phyloP scores from a whole-genome alignment of 2,797 vertebrate species.

The Hybognathus amarus region DNA sequence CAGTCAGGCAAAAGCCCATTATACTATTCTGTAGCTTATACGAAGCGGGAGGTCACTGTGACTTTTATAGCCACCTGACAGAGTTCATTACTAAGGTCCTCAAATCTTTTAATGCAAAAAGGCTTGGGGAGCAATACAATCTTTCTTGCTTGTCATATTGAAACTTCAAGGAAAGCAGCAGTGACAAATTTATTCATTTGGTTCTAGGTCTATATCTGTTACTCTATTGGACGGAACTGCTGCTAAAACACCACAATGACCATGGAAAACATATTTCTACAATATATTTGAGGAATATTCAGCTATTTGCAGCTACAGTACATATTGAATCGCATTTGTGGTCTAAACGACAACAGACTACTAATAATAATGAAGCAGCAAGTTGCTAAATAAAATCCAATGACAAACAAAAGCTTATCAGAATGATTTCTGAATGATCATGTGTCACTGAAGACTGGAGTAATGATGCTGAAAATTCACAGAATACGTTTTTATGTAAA shows the following conservation, averaged over 20 bases:
- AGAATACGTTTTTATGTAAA: no score
- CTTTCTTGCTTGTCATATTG: constrained; percentile 38
- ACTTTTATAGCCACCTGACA: constrained; percentile 48
- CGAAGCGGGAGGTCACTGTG: constrained; percentile 39
- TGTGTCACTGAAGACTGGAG: neutral
- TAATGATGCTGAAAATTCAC: neutral
- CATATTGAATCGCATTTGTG: neutral
- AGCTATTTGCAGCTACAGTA: neutral
- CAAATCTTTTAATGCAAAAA: constrained; percentile 54
- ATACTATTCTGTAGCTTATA: constrained; percentile 7
- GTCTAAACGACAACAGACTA: neutral
- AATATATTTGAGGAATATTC: neutral
- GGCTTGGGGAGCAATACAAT: constrained; percentile 37
- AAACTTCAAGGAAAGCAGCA: constrained; percentile 36
- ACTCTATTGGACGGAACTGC: neutral
- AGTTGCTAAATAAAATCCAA: neutral
- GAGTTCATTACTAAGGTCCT: constrained; percentile 48
- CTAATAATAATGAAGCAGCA: neutral
- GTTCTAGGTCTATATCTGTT: constrained; percentile 13
- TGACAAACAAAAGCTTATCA: neutral
- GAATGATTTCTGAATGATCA: neutral
- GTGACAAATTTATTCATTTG: constrained; percentile 33
- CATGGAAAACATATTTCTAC: constrained; percentile 2
- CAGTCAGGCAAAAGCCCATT: constrained; percentile 15
- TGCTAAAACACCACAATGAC: constrained; percentile 14